Conservation (phyloP, 2,888 invertebrate genomes). For the Phalangium opilio region DNA sequence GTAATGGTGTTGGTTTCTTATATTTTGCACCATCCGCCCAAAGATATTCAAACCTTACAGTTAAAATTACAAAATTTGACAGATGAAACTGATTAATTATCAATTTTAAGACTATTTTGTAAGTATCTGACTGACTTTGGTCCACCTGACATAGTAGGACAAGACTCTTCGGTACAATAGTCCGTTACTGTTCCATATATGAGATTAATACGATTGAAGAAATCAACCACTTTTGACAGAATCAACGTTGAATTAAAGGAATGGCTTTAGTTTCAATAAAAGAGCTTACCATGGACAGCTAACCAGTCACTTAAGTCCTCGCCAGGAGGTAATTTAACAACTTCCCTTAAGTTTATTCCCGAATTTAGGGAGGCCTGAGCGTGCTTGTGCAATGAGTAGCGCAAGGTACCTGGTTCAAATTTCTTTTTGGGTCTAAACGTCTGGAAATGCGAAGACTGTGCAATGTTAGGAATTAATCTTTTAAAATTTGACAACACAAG, state of each 20-base stretch:
- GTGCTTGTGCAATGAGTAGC: slow-evolving; percentile 74
- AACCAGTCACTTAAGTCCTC: slow-evolving; percentile 83
- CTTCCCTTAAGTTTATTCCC: slow-evolving; percentile 63
- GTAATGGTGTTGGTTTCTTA: slow-evolving; percentile 54
- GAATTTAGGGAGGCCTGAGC: slow-evolving; percentile 79
- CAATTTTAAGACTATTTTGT: neutral
- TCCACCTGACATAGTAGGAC: slow-evolving; percentile 82
- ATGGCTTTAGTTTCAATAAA: neutral
- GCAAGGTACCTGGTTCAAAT: slow-evolving; percentile 68
- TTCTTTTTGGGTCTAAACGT: slow-evolving; percentile 79
- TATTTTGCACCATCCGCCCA: slow-evolving; percentile 74
- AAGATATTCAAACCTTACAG: slow-evolving; percentile 56
- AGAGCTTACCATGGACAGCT: slow-evolving; percentile 53
- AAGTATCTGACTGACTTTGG: slow-evolving; percentile 39
- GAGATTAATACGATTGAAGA: slow-evolving; percentile 81
- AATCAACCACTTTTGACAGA: slow-evolving; percentile 60
- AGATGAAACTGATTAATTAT: neutral
- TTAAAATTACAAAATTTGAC: neutral
- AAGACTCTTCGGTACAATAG: slow-evolving; percentile 62
- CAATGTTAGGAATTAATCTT: no score
- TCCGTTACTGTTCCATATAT: slow-evolving; percentile 79
- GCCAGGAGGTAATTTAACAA: slow-evolving; percentile 57
- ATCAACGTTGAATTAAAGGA: neutral
- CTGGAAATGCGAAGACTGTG: slow-evolving; percentile 33
- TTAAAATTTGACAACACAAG: no score